These are phyloP conservation scores for Pseudomyrmex cubaensis DNA, from an alignment of 1,140 invertebrate species.

Conservation along the genomic window DNA sequence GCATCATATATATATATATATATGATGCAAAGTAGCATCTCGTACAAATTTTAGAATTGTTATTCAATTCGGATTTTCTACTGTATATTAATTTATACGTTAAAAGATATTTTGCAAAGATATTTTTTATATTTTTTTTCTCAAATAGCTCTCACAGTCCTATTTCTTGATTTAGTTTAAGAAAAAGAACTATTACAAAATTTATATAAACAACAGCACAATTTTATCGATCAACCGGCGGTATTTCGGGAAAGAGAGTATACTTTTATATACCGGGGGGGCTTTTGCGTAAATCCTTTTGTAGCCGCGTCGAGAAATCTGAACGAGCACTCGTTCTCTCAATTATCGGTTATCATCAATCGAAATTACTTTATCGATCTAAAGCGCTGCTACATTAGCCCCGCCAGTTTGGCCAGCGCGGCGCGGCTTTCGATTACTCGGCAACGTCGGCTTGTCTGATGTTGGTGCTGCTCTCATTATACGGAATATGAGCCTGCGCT, in stretches of 20 bases:
- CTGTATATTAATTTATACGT: too few relatives aligned
- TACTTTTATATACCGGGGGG: neutral
- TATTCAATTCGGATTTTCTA: too few relatives aligned
- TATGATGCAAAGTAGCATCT: too few relatives aligned
- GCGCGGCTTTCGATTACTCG: constrained; percentile 80
- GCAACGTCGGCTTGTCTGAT: constrained; percentile 79
- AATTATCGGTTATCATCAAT: constrained; percentile 67
- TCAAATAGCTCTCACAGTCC: too few relatives aligned
- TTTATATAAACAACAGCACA: too few relatives aligned
- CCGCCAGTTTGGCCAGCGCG: constrained; percentile 62
- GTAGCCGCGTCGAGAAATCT: constrained; percentile 36
- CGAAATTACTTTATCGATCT: constrained; percentile 57
- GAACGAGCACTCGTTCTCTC: constrained; percentile 35
- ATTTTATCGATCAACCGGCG: neutral
- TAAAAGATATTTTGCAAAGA: too few relatives aligned
- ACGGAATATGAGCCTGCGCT: constrained; percentile 82
- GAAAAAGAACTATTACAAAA: too few relatives aligned
- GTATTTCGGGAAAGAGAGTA: constrained; percentile 15
- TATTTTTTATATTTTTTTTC: too few relatives aligned
- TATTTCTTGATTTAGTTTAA: too few relatives aligned
- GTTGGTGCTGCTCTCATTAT: constrained; percentile 79
- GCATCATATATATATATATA: too few relatives aligned
- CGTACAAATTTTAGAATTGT: too few relatives aligned
- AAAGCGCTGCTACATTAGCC: constrained; percentile 51
- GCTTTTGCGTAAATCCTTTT: constrained; percentile 30